Base-by-base conservation (phyloP, 2,888 invertebrate genomes). In the Ligdia adustata region DNA sequence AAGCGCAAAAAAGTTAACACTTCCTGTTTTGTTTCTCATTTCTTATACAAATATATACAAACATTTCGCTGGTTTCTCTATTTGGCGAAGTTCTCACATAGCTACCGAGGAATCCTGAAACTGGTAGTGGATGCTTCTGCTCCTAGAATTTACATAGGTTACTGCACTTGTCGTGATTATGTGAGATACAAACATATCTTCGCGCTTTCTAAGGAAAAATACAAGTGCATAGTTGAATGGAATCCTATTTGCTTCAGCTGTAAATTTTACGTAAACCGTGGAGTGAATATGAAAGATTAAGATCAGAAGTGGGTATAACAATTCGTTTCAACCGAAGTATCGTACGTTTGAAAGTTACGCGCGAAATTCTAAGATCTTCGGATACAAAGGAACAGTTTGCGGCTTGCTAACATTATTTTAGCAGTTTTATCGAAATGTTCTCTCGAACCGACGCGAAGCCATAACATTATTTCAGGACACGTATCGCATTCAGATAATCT, bases 381-480 rank as follows among this genome's bases (percentile, higher is more conserved):
- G 48, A 55, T 52, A 57, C 52, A 57, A 51, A 45, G 39, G 49
- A 54, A 53, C 47, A 53, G 57, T 60, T 57, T 52, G 63, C 58
- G 55, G 48, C 55, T 61, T 45, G 40, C 61, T 59, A 57, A 65
- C 61, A 72, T 76, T 68, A 75, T 77, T 82, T 76, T 66, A 76
- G 72, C 70, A 70, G 69, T 80, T 77, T 75, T 69, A 75, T 72
- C 64, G 70, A 60, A 72, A 67, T 65, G 71, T 72, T 72, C 66
- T 60, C 57, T 40, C 50, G 64, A 61, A 62, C 60, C 61, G 69
- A 67, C 71, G 66, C 60, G 56, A 60, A 53, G 74, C 76, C 63
- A 79, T 82, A 76, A 82, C 74, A 87, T 88, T 87, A 87, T 89
- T 86, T 81, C 87, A 77, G 79, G 62, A 79, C 86, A 88, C 87